Base-by-base conservation (phyloP, 2,888 invertebrate genomes). In the Apotomis turbidana region DNA sequence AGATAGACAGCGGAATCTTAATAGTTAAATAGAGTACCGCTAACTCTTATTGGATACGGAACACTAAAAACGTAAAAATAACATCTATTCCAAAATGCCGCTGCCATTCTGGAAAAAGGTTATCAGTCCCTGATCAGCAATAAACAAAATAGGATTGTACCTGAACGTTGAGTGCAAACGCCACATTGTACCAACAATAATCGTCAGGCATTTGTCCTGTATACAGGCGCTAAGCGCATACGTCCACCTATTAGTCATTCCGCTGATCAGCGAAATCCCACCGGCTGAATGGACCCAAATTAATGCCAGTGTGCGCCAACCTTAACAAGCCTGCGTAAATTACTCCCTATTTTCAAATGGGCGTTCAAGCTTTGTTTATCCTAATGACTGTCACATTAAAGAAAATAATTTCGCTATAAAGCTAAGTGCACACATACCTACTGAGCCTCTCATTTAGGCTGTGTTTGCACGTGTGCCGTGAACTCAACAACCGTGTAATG, bases 401-500 rank as follows among this genome's bases (percentile, higher is more conserved):
- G 72, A 68, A 72, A 72, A 72, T 68, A 72, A 72, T 72, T 68
- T 49, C 63, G 46, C 72, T 54, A 63, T 72, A 72, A 72, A 68
- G 63, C 60, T 38, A 62, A 71, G 71, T 57, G 51, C 67, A 59
- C 58, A 61, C 46, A 57, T 67, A 68, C 63, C 63, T 68, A 70
- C 68, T 63, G 61, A 71, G 70, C 60, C 66, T 72, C 67, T 71
- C 83, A 81, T 85, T 84, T 83, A 78, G 85, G 81, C 83, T 87
- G 49, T 85, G 82, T 87, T 85, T 86, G 84, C 85, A 87, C 88
- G 86, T 86, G 80, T 88, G 88, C 87, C 83, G 88, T 83, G 85
- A 87, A 85, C 82, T 89, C 87, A 90, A 90, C 83, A 85, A 80
- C 83, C 90, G 87, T 89, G 85, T 89, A 88, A 90, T 87, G 90